These are phyloP conservation scores for Drosophila sp. DNA, from an alignment of 1,140 invertebrate species.

Conservation along the genomic window DNA sequence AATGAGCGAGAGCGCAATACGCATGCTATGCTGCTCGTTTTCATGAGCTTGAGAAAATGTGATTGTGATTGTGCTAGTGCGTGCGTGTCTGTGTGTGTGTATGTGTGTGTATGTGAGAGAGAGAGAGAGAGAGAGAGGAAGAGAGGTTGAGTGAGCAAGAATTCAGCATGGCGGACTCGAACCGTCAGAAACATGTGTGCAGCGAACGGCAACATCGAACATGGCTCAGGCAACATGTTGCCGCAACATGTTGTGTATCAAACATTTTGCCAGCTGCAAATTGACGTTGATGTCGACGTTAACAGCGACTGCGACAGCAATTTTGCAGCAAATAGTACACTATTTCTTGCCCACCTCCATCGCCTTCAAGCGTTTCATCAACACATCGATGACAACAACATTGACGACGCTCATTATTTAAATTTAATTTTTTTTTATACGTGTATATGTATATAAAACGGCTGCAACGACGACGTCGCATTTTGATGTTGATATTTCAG, in stretches of 20 bases:
- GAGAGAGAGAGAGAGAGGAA: background rate
- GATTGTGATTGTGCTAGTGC: no score
- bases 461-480: constrained; percentile 6
- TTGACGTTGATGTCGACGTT: constrained; percentile 2
- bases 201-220: constrained; percentile 46
- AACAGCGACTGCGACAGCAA: background rate
- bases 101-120: background rate
- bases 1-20: background rate
- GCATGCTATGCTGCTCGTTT: constrained; percentile 57
- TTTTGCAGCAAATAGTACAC: constrained; percentile 2
- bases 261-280: constrained; percentile 3
- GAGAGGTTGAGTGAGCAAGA: no score
- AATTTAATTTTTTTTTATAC: no score
- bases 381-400: background rate
- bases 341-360: background rate
- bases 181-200: constrained; percentile 21
- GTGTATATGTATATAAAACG: constrained; percentile 32
- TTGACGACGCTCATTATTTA: constrained; percentile 30
- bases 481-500: constrained; percentile 44
- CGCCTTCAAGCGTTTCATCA: background rate
- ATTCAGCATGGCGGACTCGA: constrained; percentile 17
- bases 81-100: background rate
- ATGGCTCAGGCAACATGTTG: constrained; percentile 11
- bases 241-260: background rate
- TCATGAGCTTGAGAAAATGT: constrained; percentile 32